These are phyloP conservation scores for Atherinosoma microstoma DNA, from an alignment of 2,797 vertebrate species.

Conservation along the genomic window DNA sequence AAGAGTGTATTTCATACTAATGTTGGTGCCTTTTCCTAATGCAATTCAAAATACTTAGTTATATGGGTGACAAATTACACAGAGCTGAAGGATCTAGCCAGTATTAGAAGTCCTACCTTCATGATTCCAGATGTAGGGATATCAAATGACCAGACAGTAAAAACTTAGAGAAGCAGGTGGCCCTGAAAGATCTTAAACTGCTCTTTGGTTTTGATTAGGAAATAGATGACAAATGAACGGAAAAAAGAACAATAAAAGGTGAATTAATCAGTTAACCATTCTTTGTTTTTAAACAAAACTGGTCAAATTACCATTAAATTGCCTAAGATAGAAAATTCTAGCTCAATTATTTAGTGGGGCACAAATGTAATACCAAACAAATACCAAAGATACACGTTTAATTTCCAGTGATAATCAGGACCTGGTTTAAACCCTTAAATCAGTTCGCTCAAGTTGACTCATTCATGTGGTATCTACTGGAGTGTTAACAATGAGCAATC, in stretches of 20 bases:
- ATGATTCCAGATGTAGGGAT: constrained; percentile 3
- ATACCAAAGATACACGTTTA: background rate
- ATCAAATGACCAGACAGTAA: background rate
- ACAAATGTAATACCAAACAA: background rate
- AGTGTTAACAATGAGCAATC: background rate
- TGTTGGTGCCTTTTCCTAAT: background rate
- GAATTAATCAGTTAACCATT: background rate
- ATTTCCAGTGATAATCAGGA: background rate
- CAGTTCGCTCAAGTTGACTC: background rate
- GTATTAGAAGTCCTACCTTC: background rate
- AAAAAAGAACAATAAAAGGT: no score
- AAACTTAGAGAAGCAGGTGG: background rate
- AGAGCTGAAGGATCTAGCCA: background rate
- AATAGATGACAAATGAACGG: no score
- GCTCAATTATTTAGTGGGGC: background rate
- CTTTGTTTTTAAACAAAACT: background rate
- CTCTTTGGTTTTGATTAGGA: background rate
- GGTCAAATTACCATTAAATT: background rate
- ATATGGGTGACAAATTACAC: background rate
- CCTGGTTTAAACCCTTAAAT: background rate
- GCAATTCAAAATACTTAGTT: background rate
- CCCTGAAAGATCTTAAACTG: background rate
- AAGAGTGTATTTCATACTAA: background rate
- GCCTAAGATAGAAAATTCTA: background rate
- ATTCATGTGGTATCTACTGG: background rate